Base-by-base conservation (phyloP, 53 echinoderm and acorn worm species). In the Patiria pectinifera region DNA sequence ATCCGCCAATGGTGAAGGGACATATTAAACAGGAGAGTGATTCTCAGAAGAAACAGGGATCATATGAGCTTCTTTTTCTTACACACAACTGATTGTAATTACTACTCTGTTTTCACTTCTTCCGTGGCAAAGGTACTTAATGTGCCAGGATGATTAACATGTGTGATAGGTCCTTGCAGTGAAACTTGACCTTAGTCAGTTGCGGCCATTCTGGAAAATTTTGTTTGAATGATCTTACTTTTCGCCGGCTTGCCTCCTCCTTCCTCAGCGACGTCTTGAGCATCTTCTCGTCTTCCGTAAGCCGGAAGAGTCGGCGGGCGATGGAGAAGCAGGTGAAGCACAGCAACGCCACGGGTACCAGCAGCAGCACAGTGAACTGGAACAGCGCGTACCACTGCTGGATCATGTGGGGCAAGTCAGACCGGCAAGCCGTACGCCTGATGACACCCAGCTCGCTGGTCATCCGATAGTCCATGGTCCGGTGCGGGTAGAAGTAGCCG, bases 311-410 rank as follows among this genome's bases (percentile, higher is more conserved):
- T 48, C 98, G 46, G 69, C 94, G 80, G 23, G 98, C 96, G 47
- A 98, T 98, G 76, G 94, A 94, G 80, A 95, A 94, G 61, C 96
- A 98, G 14, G 94, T 95, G 83, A 98, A 96, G 45, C 96, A 92
- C 11, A 98, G 86, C 59, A 96, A 71, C 19, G 88, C 83, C 11
- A 94, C 85, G 5, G 98, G 98, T 15, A 94, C 82, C 58, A 96
- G 45, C 85, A 93, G 96, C 16, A 98, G 85, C 21, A 95, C 78
- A 76, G 92, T 82, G 35, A 96, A 94, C 60, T 95, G 83, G 77
- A 95, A 83, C 69, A 94, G 13, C 45, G 94, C 86, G 94, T 92
- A 96, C 19, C 86, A 61, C 25, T 78, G 83, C 43, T 59, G 48
- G 85, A 96, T 93, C 12, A 2, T 45, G 10, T 87, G 44, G 11